Percentiles rank a stretch among this genome's conserved stretches.
Evolutionary conservation across 2,113 vertebrate species (phyloP).

Genomic region (Corythornis madagascariensis): DNA sequence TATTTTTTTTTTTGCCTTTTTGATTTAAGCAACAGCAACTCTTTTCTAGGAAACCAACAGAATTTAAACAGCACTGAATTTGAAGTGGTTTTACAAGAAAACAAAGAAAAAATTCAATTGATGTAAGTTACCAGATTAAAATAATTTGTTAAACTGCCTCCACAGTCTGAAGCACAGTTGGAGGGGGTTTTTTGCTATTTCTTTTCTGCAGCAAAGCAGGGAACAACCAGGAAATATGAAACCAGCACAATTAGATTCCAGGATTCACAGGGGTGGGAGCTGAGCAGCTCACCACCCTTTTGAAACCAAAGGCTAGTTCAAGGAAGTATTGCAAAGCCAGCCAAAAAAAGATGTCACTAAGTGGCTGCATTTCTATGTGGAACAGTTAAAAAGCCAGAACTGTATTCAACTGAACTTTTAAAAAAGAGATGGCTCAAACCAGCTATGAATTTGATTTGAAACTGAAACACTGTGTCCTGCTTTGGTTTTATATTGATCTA

Average conservation of each 20-base stretch:
- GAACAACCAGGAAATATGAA: not conserved
- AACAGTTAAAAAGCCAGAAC: not conserved
- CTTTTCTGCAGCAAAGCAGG: not conserved
- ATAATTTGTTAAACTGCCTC: not conserved
- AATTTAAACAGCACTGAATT: not conserved
- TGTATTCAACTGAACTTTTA: not conserved
- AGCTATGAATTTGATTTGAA: not conserved
- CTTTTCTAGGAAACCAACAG: not conserved
- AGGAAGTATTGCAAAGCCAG: not conserved
- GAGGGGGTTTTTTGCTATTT: not conserved
- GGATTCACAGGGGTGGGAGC: not conserved
- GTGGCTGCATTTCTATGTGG: not conserved
- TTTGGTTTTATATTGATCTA: not conserved
- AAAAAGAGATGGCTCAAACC: not conserved
- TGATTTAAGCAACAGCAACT: not conserved
- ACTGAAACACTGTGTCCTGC: not conserved
- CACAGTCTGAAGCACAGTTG: slow-evolving; percentile 17
- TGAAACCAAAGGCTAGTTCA: not conserved
- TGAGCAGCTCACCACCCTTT: not conserved
- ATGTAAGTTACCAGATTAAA: not conserved
- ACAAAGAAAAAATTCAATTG: not conserved
- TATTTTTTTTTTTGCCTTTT: not conserved
- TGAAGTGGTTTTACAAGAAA: not conserved
- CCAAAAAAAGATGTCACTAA: not conserved
- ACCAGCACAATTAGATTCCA: not conserved